These are phyloP conservation scores for Daptonema setosum DNA, from an alignment of 2,888 invertebrate species.

Conservation along the genomic window DNA sequence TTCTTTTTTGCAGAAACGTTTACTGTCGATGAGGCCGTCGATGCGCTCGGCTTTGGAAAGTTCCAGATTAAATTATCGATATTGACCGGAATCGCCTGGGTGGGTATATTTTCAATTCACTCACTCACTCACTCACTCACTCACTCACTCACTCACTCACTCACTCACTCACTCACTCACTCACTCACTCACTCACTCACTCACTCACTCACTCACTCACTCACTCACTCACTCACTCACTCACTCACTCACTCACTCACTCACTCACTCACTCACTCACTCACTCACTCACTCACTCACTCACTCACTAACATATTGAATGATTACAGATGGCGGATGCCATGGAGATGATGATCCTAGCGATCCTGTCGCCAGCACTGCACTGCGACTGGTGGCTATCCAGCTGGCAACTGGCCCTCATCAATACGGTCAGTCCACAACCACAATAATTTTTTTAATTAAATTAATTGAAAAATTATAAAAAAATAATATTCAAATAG, in stretches of 20 bases:
- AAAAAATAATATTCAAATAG: too few species aligned
- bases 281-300: too few species aligned
- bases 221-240: neutral
- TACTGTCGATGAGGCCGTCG: conserved; percentile 35
- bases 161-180: neutral
- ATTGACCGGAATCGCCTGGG: conserved; percentile 35
- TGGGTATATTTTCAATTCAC: too few species aligned
- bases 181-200: neutral
- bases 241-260: too few species aligned
- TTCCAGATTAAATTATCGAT: conserved; percentile 34
- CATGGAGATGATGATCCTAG: conserved; percentile 91
- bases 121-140: neutral
- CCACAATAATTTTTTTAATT: neutral
- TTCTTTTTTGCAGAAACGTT: conserved; percentile 12
- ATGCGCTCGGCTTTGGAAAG: conserved; percentile 34
- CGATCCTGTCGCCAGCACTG: conserved; percentile 71
- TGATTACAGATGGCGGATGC: conserved; percentile 84
- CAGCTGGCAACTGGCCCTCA: conserved; percentile 68
- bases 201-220: neutral
- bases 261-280: too few species aligned
- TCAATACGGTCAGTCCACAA: conserved; percentile 50
- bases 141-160: neutral
- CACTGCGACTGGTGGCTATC: conserved; percentile 83
- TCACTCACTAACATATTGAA: too few species aligned
- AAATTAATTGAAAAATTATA: too few species aligned